Conservation (phyloP, 2,888 invertebrate species). For the Parascotia fuliginaria region DNA sequence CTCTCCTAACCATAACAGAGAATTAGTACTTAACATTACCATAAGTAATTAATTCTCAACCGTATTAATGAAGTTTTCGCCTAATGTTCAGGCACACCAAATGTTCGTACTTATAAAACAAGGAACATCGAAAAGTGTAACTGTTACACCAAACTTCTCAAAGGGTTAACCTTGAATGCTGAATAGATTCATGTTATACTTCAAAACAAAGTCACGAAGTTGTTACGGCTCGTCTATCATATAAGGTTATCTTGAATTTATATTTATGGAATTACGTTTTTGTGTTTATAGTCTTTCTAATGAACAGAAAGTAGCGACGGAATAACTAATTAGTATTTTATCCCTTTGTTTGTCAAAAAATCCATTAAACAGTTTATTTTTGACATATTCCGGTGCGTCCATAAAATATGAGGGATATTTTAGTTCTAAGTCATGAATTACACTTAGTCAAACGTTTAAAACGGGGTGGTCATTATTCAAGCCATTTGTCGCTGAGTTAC, state of each 20-base stretch:
- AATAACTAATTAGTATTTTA: too few species aligned
- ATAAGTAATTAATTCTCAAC: slow-evolving; percentile 35
- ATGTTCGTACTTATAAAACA: slow-evolving; percentile 39
- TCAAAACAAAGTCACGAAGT: slow-evolving; percentile 10
- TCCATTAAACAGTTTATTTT: too few species aligned
- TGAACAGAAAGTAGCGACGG: too few species aligned
- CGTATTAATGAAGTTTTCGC: slow-evolving; percentile 37
- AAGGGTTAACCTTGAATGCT: slow-evolving; percentile 18
- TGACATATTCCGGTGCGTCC: neutral
- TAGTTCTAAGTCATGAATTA: slow-evolving; percentile 47
- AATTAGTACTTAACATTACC: slow-evolving; percentile 34
- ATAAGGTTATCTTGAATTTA: neutral
- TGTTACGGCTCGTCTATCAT: neutral
- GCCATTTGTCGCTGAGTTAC: slow-evolving; percentile 60
- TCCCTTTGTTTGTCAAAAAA: too few species aligned
- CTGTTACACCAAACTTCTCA: slow-evolving; percentile 24
- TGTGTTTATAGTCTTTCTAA: too few species aligned
- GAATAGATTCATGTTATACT: slow-evolving; percentile 21
- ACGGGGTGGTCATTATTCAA: slow-evolving; percentile 58
- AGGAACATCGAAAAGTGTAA: slow-evolving; percentile 29
- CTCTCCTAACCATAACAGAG: slow-evolving; percentile 22
- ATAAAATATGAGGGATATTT: slow-evolving; percentile 16
- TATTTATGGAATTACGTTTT: neutral
- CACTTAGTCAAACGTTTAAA: slow-evolving; percentile 55
- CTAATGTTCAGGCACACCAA: slow-evolving; percentile 29